Evolutionary conservation across 2,888 invertebrate genomes (phyloP), one percentile per base, ranked within the genome.

Genomic region (Fragum sueziense): DNA sequence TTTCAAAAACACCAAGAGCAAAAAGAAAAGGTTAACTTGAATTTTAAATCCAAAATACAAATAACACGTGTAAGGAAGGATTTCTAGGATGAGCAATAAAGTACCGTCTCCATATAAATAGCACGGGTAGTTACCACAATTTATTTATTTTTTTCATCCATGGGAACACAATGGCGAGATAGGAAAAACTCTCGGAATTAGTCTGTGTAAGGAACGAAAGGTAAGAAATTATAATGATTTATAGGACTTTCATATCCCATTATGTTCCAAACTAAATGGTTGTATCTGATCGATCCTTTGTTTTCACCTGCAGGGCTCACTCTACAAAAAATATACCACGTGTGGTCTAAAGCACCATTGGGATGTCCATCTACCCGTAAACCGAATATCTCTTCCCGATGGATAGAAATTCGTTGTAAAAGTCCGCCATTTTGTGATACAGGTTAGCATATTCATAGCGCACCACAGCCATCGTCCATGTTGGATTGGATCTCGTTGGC

Each of bases 61-160:
- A n/a, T n/a, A n/a, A 84, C 4, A 93, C 87, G 14, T 79, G 65
- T 3, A 93, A 93, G 0, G 76, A 62, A 1, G 92, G 91, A 77
- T 93, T 93, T 54, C 93, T 81, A 0, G 92, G 92, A 82, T 93
- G 93, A 1, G 92, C 91, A 22, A 92, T 82, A 74, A 93, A 93
- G 75, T 93, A 89, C 4, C 88, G 83, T 27, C 93, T 85, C 91
- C 92, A 92, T n/a, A 93, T 88, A 71, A 93, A 88, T 20, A 91
- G 67, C n/a, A 92, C 84, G 7, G 81, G 84, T 7, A 92, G 14
- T 84, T 80, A 20, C 81, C 54, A 82, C 93, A 93, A 79, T 91
- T 76, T 20, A 89, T 69, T 4, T 79, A 80, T 17, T 79, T 76
- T 7, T 61, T 7, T 78, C 71, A 9, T 54, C 61, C 6, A 65